Evolutionary conservation across 2,797 vertebrate species (phyloP), one percentile per base, ranked within the genome.

Genomic region (Gallirallus australis): DNA sequence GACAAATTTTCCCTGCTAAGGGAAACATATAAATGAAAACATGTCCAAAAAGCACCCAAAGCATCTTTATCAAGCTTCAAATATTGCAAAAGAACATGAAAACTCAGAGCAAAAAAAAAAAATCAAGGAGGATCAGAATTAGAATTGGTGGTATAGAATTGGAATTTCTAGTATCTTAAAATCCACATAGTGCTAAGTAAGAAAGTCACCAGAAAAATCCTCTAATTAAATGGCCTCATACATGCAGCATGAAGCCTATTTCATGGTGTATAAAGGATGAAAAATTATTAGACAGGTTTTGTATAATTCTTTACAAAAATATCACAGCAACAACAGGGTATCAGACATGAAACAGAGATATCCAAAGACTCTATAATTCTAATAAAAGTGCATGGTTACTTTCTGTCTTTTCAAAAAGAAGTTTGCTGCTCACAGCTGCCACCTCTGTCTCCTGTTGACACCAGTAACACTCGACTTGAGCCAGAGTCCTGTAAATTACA

Each of bases 401-500:
- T 37, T 13, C 2, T 48, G 5, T 28, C 10, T 54, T 84, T 84
- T n/a, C 27, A 50, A 61, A 78, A n/a, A 35, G 14, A 53, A 50
- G 2, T 56, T 68, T 82, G 28, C 31, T 53, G 16, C 21, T 68
- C 14, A 13, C 20, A 15, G 2, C 37, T 75, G 40, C 56, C 76
- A 47, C 31, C 69, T 27, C 28, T 31, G 18, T n/a, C 40, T 68
- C 7, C 21, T 54, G 0, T 19, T 86, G 79, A 86, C 50, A 73
- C 13, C 0, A 0, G 24, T 33, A n/a, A 71, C 0, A 4, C 16
- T 73, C 24, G 16, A 18, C 20, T 37, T 53, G 48, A 91, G 61
- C 15, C 56, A 6, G 30, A 68, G 48, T 20, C 48, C 45, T 35
- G 2, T 47, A 50, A 66, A 12, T 30, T 72, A 7, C n/a, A 69